Conservation (phyloP, 2,888 invertebrate genomes). For the Darwinula stevensoni region DNA sequence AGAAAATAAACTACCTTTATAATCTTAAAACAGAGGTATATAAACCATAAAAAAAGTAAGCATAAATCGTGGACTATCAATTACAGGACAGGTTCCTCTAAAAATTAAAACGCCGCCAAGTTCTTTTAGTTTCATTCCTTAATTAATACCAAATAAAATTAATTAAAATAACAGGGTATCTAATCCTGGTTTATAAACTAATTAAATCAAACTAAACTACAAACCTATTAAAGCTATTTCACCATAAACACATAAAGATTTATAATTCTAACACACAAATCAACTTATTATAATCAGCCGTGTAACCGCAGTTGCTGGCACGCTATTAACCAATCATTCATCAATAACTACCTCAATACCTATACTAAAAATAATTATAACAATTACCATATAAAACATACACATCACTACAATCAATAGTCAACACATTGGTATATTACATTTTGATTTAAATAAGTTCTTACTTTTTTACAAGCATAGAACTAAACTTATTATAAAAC, state of each 20-base stretch:
- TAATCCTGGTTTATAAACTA: constrained; percentile 29
- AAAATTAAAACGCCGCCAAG: constrained; percentile 37
- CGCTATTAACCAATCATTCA: constrained; percentile 28
- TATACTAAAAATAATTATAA: constrained; percentile 22
- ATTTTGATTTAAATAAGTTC: constrained; percentile 2
- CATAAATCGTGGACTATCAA: constrained; percentile 30
- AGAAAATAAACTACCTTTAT: constrained; percentile 14
- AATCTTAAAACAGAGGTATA: constrained; percentile 18
- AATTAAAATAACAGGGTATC: constrained; percentile 31
- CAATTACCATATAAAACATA: constrained; percentile 2
- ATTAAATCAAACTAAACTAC: constrained; percentile 16
- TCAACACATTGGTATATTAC: constrained; percentile 2
- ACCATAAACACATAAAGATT: constrained; percentile 21
- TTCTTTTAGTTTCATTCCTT: constrained; percentile 28
- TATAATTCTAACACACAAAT: constrained; percentile 14
- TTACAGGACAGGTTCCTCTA: constrained; percentile 36
- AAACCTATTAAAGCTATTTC: constrained; percentile 23
- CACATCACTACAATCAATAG: constrained; percentile 16
- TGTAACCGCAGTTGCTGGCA: constrained; percentile 40
- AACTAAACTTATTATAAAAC: constrained; percentile 2
- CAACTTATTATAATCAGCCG: constrained; percentile 25
- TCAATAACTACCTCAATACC: constrained; percentile 26
- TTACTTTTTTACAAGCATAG: constrained; percentile 2
- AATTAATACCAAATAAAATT: not conserved
- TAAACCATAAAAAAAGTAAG: constrained; percentile 19